Evolutionary conservation across 2,888 invertebrate genomes (phyloP), one percentile per base, ranked within the genome.

Genomic region (Xestoiulus laeticollis): DNA sequence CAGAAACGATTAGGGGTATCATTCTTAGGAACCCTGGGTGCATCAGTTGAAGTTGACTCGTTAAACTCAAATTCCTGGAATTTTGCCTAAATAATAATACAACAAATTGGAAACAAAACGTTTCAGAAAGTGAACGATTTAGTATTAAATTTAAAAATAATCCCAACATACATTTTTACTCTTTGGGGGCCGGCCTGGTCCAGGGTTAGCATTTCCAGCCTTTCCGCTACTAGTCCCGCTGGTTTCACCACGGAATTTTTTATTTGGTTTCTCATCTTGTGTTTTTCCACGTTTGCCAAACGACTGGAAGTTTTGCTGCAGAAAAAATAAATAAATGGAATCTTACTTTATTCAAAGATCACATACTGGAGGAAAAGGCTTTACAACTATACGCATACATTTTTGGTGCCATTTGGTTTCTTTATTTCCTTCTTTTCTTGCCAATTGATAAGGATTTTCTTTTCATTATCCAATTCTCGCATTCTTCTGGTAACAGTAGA

Each of bases 1-100:
- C 98, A 99, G 93, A 98, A 98, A 92, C 97, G 96, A 91, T 97
- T 97, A 14, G 98, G 96, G 88, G 96, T 96, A 92, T 98, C 98
- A 92, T 98, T 98, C 92, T 96, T 97, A 26, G 96, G 96, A 88
- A 96, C 92, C 38, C 90, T 90, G 8, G 90, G 91, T 8, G 90
- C 87, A 1, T 89, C 89, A 38, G 19, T 44, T 53, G 59, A 30
- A 0, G 89, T 85, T 12, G 89, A 88, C 87, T 89, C 89, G 0
- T 87, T 89, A 19, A 89, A 89, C 30, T 89, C 89, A 84, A 88
- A 89, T 78, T 89, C 89, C 68, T 89, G 89, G 33, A 88, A 30
- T 87, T 90, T 89, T 8, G 88, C 85, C 88, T 89, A 84, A 88
- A n/a, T 44, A n/a, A 78, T 53, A 78, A 43, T 30, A 22, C 6